Evolutionary conservation across 2,888 invertebrate species (phyloP), one percentile per base, ranked within the genome.

Genomic region (Parelbella ahira): DNA sequence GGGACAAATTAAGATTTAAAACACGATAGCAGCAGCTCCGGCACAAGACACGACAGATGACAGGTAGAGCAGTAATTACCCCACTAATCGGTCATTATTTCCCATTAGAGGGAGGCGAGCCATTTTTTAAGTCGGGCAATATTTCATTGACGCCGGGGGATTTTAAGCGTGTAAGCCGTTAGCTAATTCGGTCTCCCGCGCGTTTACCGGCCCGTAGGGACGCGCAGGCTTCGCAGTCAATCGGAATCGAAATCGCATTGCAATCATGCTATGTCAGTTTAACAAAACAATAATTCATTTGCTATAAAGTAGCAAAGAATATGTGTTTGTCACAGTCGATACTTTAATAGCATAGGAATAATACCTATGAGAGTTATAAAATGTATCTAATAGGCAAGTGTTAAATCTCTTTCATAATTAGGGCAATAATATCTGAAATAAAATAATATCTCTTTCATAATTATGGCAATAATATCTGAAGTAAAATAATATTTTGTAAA

Each of bases 131-230:
- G 32, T 10, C 23, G 11, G 9, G 32, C 32, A 47, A 47, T 50
- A 44, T 33, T 34, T 25, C 24, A 37, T 37, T 39, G 44, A 34
- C 43, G 48, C 43, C 25, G 43, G 41, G 47, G 47, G 47, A 46
- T 49, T 51, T 54, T 51, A 51, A 47, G 49, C 42, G 49, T 53
- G 44, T 50, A 51, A 51, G 34, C 23, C 38, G 57, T 54, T 47
- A 51, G 58, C 57, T 63, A 66, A 65, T 67, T 69, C 59, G 47
- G 64, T 65, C 63, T 65, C 66, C 59, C 38, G 52, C 44, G 41
- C 39, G 44, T 36, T 53, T 53, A 56, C 63, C 70, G 62, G 65
- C 60, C 55, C 46, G 51, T 62, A 67, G 63, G 71, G 71, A 68
- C 63, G 20, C 6, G 3, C 2, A 5, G 2, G 3, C 3, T 20